Conservation (phyloP, 2,113 vertebrate species). For the Oryzias celebensis region DNA sequence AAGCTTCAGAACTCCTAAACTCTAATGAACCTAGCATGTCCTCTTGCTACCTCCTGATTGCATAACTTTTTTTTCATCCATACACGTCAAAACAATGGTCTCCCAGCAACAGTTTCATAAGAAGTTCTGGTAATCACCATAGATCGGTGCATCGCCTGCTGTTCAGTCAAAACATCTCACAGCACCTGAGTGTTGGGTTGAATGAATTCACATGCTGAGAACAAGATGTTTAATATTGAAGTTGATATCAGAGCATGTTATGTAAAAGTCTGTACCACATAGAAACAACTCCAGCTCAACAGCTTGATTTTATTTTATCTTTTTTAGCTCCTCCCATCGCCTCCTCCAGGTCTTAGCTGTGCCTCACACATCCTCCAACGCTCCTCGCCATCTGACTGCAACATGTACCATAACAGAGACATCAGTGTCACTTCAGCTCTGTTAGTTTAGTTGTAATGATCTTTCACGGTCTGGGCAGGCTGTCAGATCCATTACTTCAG, state of each 20-base stretch:
- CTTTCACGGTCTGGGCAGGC: background rate
- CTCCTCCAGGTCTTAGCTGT: slow-evolving; percentile 7
- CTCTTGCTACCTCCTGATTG: slow-evolving; percentile 18
- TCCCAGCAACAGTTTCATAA: background rate
- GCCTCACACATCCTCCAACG: slow-evolving; percentile 17
- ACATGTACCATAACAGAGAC: background rate
- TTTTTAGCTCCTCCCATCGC: slow-evolving; percentile 1
- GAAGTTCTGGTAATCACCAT: background rate
- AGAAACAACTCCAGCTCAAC: background rate
- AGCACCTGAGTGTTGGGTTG: background rate
- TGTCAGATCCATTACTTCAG: background rate
- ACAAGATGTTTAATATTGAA: slow-evolving; percentile 7
- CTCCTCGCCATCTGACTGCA: slow-evolving; percentile 35
- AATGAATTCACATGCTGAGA: slow-evolving; percentile 13
- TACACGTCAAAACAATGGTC: slow-evolving; percentile 9
- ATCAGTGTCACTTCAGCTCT: slow-evolving; percentile 29
- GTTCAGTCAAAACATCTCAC: slow-evolving; percentile 22
- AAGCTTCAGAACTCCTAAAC: slow-evolving; percentile 23
- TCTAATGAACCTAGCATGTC: slow-evolving; percentile 39
- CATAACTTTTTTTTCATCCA: slow-evolving; percentile 13
- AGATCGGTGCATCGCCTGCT: slow-evolving; percentile 8
- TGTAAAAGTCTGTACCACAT: slow-evolving; percentile 2
- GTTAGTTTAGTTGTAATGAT: slow-evolving; percentile 17
- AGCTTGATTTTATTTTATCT: background rate
- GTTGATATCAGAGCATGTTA: slow-evolving; percentile 9